Conservation (phyloP, 2,888 invertebrate genomes). For the Acronicta leporina region DNA sequence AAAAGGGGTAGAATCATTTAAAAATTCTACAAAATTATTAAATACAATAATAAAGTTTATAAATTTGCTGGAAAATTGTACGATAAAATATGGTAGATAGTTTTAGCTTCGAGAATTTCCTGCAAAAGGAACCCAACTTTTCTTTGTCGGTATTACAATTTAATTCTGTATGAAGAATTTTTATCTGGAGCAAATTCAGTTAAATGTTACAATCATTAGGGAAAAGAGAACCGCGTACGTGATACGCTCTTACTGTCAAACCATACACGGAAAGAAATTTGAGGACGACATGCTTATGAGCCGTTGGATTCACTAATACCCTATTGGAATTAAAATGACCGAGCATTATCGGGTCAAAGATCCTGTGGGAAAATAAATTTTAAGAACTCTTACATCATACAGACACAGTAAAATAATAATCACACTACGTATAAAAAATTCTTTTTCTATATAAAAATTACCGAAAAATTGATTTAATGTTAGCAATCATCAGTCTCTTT, state of each 20-base stretch:
- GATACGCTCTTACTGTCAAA: slow-evolving; percentile 1
- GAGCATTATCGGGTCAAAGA: slow-evolving; percentile 20
- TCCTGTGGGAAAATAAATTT: slow-evolving; percentile 47
- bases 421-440: no score
- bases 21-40: no score
- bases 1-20: no score
- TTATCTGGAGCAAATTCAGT: slow-evolving; percentile 8
- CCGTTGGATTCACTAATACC: slow-evolving; percentile 29
- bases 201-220: background rate
- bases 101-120: no score
- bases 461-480: slow-evolving; percentile 21
- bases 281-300: slow-evolving; percentile 13
- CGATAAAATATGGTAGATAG: no score
- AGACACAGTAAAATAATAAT: background rate
- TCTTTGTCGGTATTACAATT: no score
- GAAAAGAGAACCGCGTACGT: background rate
- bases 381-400: background rate
- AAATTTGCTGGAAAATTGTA: no score
- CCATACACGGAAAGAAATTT: slow-evolving; percentile 28
- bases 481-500: slow-evolving; percentile 34
- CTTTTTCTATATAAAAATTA: background rate
- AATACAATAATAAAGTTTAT: no score
- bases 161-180: background rate
- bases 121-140: no score
- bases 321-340: slow-evolving; percentile 46